Conservation (phyloP, 2,113 vertebrate species). For the Aegithalos caudatus region DNA sequence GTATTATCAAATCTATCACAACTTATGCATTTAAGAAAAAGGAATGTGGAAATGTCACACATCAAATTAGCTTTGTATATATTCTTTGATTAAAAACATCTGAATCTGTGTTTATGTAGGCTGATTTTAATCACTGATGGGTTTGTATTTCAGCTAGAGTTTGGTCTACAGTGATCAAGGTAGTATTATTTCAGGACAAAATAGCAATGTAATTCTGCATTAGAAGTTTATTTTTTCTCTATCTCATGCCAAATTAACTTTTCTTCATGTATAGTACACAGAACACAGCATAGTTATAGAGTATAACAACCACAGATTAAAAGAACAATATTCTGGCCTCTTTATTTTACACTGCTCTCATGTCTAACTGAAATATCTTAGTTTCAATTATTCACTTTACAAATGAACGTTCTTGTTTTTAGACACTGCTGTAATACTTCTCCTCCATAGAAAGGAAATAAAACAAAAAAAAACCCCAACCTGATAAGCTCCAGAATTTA, state of each 20-base stretch:
- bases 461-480: accelerated
- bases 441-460: neutral
- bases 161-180: neutral
- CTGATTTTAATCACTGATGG: neutral
- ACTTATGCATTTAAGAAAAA: neutral
- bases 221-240: neutral
- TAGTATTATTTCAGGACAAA: neutral
- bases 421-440: neutral
- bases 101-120: neutral
- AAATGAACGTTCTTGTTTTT: neutral
- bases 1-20: neutral
- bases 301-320: neutral
- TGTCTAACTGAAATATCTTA: neutral
- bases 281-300: neutral
- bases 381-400: neutral
- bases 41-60: neutral
- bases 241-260: neutral
- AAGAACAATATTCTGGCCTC: neutral
- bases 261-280: neutral
- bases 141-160: neutral
- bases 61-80: neutral
- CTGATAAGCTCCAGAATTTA: neutral
- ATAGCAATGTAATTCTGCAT: neutral
- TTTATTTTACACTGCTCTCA: neutral
- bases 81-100: neutral